Conservation (phyloP, 2,888 invertebrate species). For the Cantharis rustica region DNA sequence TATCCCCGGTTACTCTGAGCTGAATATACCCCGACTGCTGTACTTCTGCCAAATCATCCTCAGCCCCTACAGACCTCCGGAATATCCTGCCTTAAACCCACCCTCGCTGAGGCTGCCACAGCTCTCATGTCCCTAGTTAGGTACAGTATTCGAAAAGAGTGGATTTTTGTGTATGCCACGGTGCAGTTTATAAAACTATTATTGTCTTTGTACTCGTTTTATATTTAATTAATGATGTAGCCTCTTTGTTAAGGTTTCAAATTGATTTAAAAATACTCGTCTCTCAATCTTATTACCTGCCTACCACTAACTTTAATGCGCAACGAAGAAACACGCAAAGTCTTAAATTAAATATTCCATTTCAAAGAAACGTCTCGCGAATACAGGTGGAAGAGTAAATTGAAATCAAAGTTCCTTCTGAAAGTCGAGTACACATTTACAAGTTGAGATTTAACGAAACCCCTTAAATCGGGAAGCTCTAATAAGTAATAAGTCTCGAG, state of each 20-base stretch:
- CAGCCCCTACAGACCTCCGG: slow-evolving; percentile 52
- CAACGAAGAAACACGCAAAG: neutral
- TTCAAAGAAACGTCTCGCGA: slow-evolving; percentile 1
- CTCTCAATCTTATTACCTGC: neutral
- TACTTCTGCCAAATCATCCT: slow-evolving; percentile 57
- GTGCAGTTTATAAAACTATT: neutral
- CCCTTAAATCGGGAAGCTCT: slow-evolving; percentile 37
- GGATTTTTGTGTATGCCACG: slow-evolving; percentile 32
- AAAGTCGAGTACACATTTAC: slow-evolving; percentile 27
- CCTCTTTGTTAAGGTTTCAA: neutral
- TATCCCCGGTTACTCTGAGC: slow-evolving; percentile 51
- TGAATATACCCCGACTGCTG: slow-evolving; percentile 49
- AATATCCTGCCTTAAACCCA: slow-evolving; percentile 47
- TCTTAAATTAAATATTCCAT: slow-evolving; percentile 23
- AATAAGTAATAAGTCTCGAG: slow-evolving; percentile 39
- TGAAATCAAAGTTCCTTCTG: slow-evolving; percentile 40
- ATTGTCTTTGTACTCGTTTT: neutral
- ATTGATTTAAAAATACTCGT: neutral
- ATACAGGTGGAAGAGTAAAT: slow-evolving; percentile 35
- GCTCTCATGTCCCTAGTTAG: slow-evolving; percentile 45
- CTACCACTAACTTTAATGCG: neutral
- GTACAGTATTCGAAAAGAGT: slow-evolving; percentile 41
- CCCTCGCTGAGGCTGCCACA: slow-evolving; percentile 40
- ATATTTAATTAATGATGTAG: neutral
- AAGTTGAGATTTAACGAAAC: slow-evolving; percentile 35